These are phyloP conservation scores for Ctenopoma multispine DNA, from an alignment of 2,797 vertebrate genomes.

Conservation along the genomic window DNA sequence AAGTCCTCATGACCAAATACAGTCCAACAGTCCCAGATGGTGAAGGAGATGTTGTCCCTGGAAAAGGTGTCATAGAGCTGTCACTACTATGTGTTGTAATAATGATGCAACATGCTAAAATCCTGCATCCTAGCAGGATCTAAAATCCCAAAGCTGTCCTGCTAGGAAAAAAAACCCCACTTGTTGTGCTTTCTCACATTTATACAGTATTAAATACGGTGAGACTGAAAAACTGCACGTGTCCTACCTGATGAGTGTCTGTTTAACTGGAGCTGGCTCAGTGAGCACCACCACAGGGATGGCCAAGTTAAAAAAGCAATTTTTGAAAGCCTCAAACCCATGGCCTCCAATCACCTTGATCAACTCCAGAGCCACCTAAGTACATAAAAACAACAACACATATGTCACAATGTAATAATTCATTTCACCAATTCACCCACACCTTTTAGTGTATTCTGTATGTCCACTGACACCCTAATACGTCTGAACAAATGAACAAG, in stretches of 20 bases:
- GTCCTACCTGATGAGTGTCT: slow-evolving; percentile 91
- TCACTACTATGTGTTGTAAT: slow-evolving; percentile 6
- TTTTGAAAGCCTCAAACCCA: slow-evolving; percentile 92
- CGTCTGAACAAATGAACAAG: background rate
- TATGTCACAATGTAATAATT: background rate
- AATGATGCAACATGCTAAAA: background rate
- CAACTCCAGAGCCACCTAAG: slow-evolving; percentile 94
- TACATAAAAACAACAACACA: background rate
- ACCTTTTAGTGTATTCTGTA: background rate
- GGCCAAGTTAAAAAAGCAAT: slow-evolving; percentile 98
- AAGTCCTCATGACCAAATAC: slow-evolving; percentile 95
- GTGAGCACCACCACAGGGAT: slow-evolving; percentile 96
- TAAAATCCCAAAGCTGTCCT: slow-evolving; percentile 1
- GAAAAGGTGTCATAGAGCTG: slow-evolving; percentile 11
- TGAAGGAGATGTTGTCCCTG: slow-evolving; percentile 95
- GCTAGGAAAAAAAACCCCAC: background rate
- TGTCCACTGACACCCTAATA: background rate
- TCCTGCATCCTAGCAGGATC: background rate
- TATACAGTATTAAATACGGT: too few relatives aligned
- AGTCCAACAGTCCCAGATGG: slow-evolving; percentile 98
- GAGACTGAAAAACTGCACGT: background rate
- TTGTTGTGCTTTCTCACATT: background rate
- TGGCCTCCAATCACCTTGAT: slow-evolving; percentile 92
- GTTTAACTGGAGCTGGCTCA: slow-evolving; percentile 92
- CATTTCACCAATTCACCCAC: background rate